Evolutionary conservation across 2,888 invertebrate species (phyloP).

Genomic region (Chrysolina oricalcia): DNA sequence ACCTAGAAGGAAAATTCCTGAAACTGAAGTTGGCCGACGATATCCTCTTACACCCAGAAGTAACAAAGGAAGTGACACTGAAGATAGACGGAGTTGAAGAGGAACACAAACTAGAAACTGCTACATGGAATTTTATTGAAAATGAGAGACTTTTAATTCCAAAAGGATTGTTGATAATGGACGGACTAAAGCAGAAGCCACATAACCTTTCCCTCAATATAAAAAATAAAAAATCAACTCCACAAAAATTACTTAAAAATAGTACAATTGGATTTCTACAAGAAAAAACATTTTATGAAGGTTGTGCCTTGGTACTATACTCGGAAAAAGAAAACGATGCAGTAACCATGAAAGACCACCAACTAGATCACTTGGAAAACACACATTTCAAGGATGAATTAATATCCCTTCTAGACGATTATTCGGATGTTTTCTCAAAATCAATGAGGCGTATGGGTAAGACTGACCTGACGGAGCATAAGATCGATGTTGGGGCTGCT

Average conservation of each 20-base stretch:
- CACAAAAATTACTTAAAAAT: constrained; percentile 1
- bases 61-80: neutral
- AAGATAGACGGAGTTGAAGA: neutral
- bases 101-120: neutral
- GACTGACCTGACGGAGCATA: constrained; percentile 48
- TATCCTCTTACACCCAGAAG: neutral
- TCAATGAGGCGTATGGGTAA: constrained; percentile 40
- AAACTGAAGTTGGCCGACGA: constrained; percentile 7
- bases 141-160: constrained; percentile 14
- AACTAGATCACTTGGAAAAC: constrained; percentile 18
- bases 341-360: constrained; percentile 19
- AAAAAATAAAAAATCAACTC: neutral
- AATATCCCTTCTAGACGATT: neutral
- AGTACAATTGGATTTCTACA: constrained; percentile 5
- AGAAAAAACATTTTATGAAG: neutral
- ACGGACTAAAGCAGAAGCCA: neutral
- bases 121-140: neutral
- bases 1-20: neutral
- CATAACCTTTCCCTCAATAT: neutral
- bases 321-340: neutral
- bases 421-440: constrained; percentile 45
- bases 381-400: constrained; percentile 7
- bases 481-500: constrained; percentile 46
- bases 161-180: constrained; percentile 9
- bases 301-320: neutral